Conservation (phyloP, 2,113 vertebrate species). For the Baryphthengus martii region DNA sequence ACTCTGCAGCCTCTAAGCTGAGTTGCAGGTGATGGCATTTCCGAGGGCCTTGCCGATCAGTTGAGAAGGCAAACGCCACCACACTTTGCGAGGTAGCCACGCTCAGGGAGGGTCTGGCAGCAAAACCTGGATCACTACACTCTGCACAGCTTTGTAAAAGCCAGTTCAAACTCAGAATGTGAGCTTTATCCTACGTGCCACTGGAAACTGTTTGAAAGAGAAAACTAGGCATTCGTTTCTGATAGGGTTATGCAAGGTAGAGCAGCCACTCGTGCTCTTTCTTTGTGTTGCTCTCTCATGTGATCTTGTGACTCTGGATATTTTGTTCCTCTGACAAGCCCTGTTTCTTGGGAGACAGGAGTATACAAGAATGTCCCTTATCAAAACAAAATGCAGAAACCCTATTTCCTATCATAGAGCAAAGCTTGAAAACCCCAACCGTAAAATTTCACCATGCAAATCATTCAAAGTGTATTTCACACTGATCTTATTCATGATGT, state of each 20-base stretch:
- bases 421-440: neutral
- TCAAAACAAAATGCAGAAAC: neutral
- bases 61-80: neutral
- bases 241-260: neutral
- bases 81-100: rapidly evolving
- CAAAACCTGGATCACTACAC: neutral
- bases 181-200: neutral
- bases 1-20: neutral
- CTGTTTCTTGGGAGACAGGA: neutral
- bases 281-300: rapidly evolving
- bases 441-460: neutral
- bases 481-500: neutral
- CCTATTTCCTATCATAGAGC: neutral
- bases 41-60: neutral
- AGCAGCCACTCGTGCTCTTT: neutral
- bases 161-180: neutral
- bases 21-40: neutral
- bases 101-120: neutral
- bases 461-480: neutral
- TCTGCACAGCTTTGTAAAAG: neutral
- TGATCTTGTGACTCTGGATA: neutral
- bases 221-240: neutral
- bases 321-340: neutral
- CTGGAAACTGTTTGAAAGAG: neutral
- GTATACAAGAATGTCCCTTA: neutral